Percentiles rank a stretch among this genome's conserved stretches.
phyloP scores from a whole-genome alignment of 2,888 invertebrate species.

The Strigamia maritima region DNA sequence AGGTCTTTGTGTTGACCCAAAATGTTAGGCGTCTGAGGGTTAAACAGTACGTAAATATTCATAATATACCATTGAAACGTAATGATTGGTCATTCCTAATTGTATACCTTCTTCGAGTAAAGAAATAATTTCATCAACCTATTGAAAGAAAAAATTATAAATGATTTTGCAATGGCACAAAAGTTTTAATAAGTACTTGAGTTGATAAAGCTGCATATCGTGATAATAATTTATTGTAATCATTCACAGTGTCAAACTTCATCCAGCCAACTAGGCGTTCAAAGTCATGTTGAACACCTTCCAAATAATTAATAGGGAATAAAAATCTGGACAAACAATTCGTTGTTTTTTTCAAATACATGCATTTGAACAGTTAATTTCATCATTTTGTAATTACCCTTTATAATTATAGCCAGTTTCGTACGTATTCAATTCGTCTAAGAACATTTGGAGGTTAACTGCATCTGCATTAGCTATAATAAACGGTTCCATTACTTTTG shows the following conservation, averaged over 20 bases:
- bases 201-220: conserved; percentile 47
- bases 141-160: not conserved
- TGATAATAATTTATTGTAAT: conserved; percentile 48
- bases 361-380: not conserved
- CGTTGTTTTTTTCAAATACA: not conserved
- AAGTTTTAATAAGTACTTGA: conserved; percentile 44
- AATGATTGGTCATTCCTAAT: conserved; percentile 45
- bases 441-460: conserved; percentile 43
- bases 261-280: conserved; percentile 46
- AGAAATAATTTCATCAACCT: conserved; percentile 44
- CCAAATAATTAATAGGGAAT: conserved; percentile 49
- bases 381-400: conserved; percentile 40
- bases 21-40: too few species aligned
- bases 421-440: conserved; percentile 42
- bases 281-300: conserved; percentile 48
- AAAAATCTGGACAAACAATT: conserved; percentile 45
- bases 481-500: not conserved
- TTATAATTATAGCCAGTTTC: conserved; percentile 42
- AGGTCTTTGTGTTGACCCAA: too few species aligned
- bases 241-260: conserved; percentile 44
- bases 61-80: conserved; percentile 42
- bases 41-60: too few species aligned
- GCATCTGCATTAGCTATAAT: not conserved
- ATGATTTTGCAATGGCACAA: not conserved
- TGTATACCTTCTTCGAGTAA: conserved; percentile 48